Base-by-base conservation (phyloP, 2,113 vertebrate species). In the Chaetorhynchus papuensis region DNA sequence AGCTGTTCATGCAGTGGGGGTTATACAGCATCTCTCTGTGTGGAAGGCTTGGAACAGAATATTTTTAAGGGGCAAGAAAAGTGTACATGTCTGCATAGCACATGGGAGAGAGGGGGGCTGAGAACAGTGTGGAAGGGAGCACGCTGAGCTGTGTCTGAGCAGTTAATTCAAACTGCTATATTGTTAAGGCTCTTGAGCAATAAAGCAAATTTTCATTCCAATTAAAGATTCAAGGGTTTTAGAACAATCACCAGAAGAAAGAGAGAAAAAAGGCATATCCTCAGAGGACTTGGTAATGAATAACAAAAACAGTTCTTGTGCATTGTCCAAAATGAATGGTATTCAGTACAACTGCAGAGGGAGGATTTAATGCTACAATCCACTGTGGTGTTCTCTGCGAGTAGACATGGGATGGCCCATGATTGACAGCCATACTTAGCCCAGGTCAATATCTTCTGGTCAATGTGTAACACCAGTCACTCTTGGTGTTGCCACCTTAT, bases 171-270 rank as follows among this genome's bases (percentile, higher is more conserved):
- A 83, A 81, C 68, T 86, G 64, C 94, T 93, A 93, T 93, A 96
- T 93, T 94, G 92, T 94, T 93, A 91, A 83, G 90, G 71, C 92
- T 96, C 83, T 96, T 91, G 80, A 96, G 96, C 94, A 97, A 96
- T 94, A 93, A 96, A 90, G 91, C 68, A 89, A 84, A 91, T 94
- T 94, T 96, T 96, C 89, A 74, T 94, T 94, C 89, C 87, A 95
- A 93, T 96, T 93, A 94, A 86, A 93, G 90, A 94, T 94, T 95
- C 91, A 90, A 96, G 94, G 78, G 81, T 39, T 91, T 96, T 92
- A 95, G 91, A 96, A 97, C 95, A 96, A 96, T 94, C 78, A 83
- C 56, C n/a, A 90, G 74, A 95, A 90, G 37, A 88, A 64, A 33
- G 52, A 90, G 24, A 17, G 21, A 77, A 77, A 85, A 92, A 96